A percentile compares a stretch with the other conserved stretches of the same genome.
These are phyloP conservation scores for Creontiades dilutus DNA, from an alignment of 2,888 invertebrate genomes.

Conservation along the genomic window DNA sequence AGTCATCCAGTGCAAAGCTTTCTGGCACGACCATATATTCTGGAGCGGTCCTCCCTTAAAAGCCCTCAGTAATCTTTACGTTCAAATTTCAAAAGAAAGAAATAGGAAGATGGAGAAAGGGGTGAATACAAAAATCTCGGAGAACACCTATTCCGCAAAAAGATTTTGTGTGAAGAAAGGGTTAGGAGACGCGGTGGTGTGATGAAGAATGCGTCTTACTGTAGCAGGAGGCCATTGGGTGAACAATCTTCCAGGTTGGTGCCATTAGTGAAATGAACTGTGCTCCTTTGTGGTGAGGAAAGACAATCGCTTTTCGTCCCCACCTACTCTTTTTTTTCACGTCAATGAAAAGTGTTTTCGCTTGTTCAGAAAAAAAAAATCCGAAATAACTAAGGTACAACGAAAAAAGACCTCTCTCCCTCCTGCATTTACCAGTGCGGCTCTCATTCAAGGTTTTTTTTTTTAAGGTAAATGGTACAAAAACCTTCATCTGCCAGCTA, in stretches of 20 bases:
- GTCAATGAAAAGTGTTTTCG: conserved; percentile 67
- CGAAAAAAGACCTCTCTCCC: conserved; percentile 1
- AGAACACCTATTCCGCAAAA: conserved; percentile 53
- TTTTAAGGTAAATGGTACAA: conserved; percentile 31
- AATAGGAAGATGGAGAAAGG: background rate
- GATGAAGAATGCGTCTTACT: conserved; percentile 34
- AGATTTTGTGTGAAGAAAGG: conserved; percentile 3
- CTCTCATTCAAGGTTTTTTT: background rate
- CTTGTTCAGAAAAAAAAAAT: conserved; percentile 49
- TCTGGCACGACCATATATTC: background rate
- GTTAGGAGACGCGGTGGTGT: conserved; percentile 48
- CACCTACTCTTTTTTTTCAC: background rate
- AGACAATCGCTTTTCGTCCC: conserved; percentile 58
- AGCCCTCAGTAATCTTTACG: conserved; percentile 44
- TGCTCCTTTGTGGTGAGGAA: conserved; percentile 58
- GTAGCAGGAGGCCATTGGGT: conserved; percentile 52
- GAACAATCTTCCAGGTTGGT: conserved; percentile 59
- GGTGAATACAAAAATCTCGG: conserved; percentile 29
- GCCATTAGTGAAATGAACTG: conserved; percentile 70
- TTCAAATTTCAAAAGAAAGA: conserved; percentile 46
- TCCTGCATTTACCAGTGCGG: background rate
- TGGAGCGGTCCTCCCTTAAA: conserved; percentile 3
- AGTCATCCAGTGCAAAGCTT: background rate
- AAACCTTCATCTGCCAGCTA: conserved; percentile 21
- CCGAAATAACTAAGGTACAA: conserved; percentile 49